phyloP scores from a whole-genome alignment of 23 tunicate species.

The Halocynthia aurantium region DNA sequence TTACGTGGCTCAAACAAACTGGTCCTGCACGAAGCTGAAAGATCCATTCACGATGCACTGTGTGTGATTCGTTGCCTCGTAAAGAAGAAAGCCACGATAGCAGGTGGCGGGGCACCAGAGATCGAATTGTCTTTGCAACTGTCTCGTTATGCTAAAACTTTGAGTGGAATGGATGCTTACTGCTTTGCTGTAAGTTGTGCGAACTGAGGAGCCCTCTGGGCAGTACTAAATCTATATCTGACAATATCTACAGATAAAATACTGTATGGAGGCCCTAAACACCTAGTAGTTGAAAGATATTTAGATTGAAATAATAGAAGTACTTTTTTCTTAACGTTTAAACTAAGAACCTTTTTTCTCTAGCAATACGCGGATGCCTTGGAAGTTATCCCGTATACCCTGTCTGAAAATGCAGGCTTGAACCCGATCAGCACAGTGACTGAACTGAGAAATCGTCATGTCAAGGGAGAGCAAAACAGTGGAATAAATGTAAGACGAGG shows the following conservation, averaged over 20 bases:
- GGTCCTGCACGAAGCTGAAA: constrained; percentile 91
- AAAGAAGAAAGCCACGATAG: constrained; percentile 88
- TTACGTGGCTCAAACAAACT: constrained; percentile 91
- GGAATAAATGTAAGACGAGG: constrained; percentile 87
- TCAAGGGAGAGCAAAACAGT: constrained; percentile 56
- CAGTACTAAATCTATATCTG: neutral
- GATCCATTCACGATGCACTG: constrained; percentile 95
- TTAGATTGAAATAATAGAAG: no score
- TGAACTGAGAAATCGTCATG: constrained; percentile 87
- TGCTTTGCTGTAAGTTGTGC: constrained; percentile 72
- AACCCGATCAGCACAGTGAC: constrained; percentile 93
- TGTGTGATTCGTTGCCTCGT: constrained; percentile 97
- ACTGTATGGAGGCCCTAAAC: no score
- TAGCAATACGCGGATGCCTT: constrained; percentile 96
- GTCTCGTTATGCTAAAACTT: constrained; percentile 57
- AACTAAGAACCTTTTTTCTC: neutral
- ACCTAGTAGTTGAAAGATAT: no score
- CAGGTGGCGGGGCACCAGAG: constrained; percentile 98
- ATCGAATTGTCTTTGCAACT: constrained; percentile 89
- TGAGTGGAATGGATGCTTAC: constrained; percentile 98
- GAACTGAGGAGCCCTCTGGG: neutral
- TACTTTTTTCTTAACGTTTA: no score
- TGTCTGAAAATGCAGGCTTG: constrained; percentile 95
- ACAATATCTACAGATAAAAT: no score
- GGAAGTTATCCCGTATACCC: constrained; percentile 91